Base-by-base conservation (phyloP, 2,888 invertebrate genomes). In the Noctuana brunneofusca region DNA sequence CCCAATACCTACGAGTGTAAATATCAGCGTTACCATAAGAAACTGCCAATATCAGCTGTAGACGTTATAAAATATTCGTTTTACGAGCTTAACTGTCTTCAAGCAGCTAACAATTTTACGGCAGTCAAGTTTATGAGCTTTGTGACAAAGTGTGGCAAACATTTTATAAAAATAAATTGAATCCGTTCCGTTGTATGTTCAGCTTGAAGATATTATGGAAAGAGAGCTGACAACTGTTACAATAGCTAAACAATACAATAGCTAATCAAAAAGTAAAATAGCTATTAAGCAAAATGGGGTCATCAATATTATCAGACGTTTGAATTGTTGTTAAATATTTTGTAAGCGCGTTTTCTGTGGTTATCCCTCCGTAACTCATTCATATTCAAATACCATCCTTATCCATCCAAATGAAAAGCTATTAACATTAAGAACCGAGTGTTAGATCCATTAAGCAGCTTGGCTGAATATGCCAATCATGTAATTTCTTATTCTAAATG, bases 381-480 rank as follows among this genome's bases (percentile, higher is more conserved):
- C 64, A 58, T 71, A 75, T 67, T 73, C 70, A 71, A 50, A 58
- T 50, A 68, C 66, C 70, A 67, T 68, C 68, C 69, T 71, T 66
- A 68, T 63, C 55, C 64, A 18, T 65, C 66, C 67, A 66, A 66
- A 71, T 68, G 66, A 71, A 66, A 64, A 63, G 66, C 67, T 64
- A 68, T 70, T 59, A 68, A 68, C 43, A 59, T 30, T 46, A 43
- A 54, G 53, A 38, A 32, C 18, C 16, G 35, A 18, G 14, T 54
- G 24, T 27, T 14, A 27, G 1, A 55, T 9, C 41, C 22, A 35
- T 48, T 57, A 35, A 48, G 32, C 32, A 48, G 16, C 30, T 27
- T 1, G 1, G 30, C 8, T 3, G n/a, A 49, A 49, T 6, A 24
- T 48, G 48, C 50, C 3, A 46, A 6, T 27, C 22, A 24, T 5